Evolutionary conservation across 2,888 invertebrate species (phyloP).

Genomic region (Tigriopus californicus): DNA sequence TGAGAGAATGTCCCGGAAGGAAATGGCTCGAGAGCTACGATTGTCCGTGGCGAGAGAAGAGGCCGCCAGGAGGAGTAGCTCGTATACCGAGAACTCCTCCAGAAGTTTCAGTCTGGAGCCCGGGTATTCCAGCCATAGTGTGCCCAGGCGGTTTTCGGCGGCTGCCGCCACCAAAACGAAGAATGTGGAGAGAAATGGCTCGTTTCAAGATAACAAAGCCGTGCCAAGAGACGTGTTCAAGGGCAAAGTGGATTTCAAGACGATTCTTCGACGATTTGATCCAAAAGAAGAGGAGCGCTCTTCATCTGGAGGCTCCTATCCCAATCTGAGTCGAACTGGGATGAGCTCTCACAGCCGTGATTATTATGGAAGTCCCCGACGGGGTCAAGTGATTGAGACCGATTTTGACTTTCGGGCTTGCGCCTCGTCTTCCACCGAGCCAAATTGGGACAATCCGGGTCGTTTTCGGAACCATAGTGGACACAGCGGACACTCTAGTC

Average conservation of each 20-base stretch:
- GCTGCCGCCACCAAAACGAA: background rate
- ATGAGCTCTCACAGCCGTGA: background rate
- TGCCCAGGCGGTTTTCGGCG: background rate
- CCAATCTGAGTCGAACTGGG: background rate
- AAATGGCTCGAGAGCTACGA: background rate
- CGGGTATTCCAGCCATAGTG: background rate
- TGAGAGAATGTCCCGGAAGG: background rate
- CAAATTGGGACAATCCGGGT: background rate
- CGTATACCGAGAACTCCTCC: background rate
- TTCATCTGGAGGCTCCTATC: background rate
- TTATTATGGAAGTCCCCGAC: background rate
- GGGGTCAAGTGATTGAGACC: background rate
- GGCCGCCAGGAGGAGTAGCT: background rate
- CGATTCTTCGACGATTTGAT: background rate
- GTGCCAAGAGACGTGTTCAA: background rate
- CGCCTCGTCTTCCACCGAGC: background rate
- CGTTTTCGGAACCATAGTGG: background rate
- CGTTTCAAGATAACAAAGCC: constrained; percentile 2
- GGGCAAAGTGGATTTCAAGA: constrained; percentile 5
- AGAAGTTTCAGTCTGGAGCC: background rate
- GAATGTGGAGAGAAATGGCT: background rate
- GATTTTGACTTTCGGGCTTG: too few relatives aligned
- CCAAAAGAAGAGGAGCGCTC: constrained; percentile 12
- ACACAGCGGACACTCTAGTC: background rate
- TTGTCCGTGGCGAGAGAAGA: background rate